Base-by-base conservation (phyloP, 2,797 vertebrate genomes). In the Ciconia nigra region DNA sequence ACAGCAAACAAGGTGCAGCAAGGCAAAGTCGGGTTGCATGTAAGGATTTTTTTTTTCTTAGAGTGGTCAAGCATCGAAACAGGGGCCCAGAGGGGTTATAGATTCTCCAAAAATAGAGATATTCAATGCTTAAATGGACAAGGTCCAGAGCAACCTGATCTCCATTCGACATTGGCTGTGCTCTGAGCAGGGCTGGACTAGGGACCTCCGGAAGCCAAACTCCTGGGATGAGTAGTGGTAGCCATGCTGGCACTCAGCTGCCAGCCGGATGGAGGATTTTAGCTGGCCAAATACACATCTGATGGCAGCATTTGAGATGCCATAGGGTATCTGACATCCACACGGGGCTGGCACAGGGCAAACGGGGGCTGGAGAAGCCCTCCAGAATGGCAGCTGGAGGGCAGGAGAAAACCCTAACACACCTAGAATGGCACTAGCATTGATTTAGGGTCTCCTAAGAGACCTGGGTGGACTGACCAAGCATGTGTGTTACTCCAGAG, bases 1-100 rank as follows among this genome's bases (percentile, higher is more conserved):
- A 3, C 20, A 44, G 35, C 14, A 63, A 58, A 33, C 18, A 18
- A 22, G 1, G 2, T 6, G 11, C 52, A 87, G 16, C 33, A 33
- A 33, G 1, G 5, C n/a, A 44, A 61, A 66, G 4, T 31, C 10
- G 9, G 44, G 6, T 28, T 46, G 35, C 3, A 3, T 1, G 10
- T 9, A 35, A 31, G 49, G 71, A 65, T 31, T 7, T 5, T 2
- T 70, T 61, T 29, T 42, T 71, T 29, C 22, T 7, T 1, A 6
- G 29, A 42, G 31, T 3, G 15, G 20, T 42, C 16, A 82, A 44
- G 51, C 35, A 31, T 4, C 61, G 41, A 39, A 72, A 24, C 2
- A 20, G 10, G 7, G 16, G 3, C 37, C 22, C 44, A 82, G 41
- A 49, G 42, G 13, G 7, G 7, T 52, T 52, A 7, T 9, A 67